Base-by-base conservation (phyloP, 2,888 invertebrate species). In the Tachystola acroxantha region DNA sequence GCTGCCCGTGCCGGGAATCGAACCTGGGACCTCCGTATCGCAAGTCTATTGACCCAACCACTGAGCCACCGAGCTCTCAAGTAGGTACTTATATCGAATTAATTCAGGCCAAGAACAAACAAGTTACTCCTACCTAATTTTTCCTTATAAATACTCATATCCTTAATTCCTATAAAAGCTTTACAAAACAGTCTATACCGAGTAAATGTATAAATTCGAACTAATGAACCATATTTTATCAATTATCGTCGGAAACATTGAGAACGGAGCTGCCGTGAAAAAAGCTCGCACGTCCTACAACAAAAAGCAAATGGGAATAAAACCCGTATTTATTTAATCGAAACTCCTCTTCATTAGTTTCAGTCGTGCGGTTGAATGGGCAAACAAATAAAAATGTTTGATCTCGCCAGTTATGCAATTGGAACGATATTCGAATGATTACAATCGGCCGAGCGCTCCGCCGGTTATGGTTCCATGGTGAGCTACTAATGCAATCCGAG, bases 331-430 rank as follows among this genome's bases (percentile, higher is more conserved):
- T 78, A 82, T 77, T 82, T 77, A 78, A 82, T 80, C 69, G 75
- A 80, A 75, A 76, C 70, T 74, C 59, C 76, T 77, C 81, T 84
- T 84, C 81, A 84, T 82, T 84, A 82, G 80, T 80, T 80, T 67
- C 76, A 77, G 65, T 60, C 63, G 66, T 74, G 73, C 74, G 80
- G 81, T 75, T 72, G 75, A 77, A 61, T 75, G 76, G 66, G 71
- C 75, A 82, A 76, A 75, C 77, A 80, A 80, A 81, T 81, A 81
- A 79, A 80, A 81, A 79, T 80, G 76, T 79, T 81, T 81, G 81
- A 84, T 82, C 79, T 74, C 68, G 55, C 66, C 68, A 43, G 73
- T 71, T 78, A 74, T 76, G 71, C 73, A 70, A 68, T 69, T 59
- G 64, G 62, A 73, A 53, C 65, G 68, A 71, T 77, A 77, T 77